A percentile compares a stretch with the other conserved stretches of the same genome.
Evolutionary conservation across 2,113 vertebrate species (phyloP).

Genomic region (Cepphus grylle): DNA sequence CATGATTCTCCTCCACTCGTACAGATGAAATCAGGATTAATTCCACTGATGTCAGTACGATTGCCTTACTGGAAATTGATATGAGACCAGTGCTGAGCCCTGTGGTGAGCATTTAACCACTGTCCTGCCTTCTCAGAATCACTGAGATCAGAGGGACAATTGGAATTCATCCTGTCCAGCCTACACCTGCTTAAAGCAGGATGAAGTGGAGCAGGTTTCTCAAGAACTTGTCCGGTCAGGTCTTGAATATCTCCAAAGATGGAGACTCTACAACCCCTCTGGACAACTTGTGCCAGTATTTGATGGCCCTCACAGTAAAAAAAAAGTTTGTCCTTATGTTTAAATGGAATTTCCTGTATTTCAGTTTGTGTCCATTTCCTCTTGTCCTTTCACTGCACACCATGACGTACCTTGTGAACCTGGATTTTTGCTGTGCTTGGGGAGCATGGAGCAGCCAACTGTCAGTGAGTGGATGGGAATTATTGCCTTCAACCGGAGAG

Average conservation of each 20-base stretch:
- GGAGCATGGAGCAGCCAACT: neutral
- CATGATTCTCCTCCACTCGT: neutral
- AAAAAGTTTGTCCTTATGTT: neutral
- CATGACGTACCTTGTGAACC: neutral
- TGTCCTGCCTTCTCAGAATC: fast-evolving
- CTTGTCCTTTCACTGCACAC: neutral
- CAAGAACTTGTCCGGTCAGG: neutral
- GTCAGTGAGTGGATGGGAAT: neutral
- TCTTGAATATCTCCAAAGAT: neutral
- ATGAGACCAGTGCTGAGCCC: neutral
- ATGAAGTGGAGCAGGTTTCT: neutral
- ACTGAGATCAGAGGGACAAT: fast-evolving
- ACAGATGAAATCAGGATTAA: neutral
- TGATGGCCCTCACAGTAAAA: neutral
- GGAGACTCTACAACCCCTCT: neutral
- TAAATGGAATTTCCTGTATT: neutral
- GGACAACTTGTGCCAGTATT: neutral
- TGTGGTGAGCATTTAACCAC: fast-evolving
- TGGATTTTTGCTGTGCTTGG: neutral
- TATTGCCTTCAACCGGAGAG: neutral
- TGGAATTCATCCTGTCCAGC: fast-evolving
- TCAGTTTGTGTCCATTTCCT: neutral
- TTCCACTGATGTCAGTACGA: neutral
- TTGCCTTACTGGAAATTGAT: neutral
- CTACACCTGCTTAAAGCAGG: neutral